Evolutionary conservation across 2,888 invertebrate genomes (phyloP), one percentile per base, ranked within the genome.

Genomic region (Drosophila demipolita): DNA sequence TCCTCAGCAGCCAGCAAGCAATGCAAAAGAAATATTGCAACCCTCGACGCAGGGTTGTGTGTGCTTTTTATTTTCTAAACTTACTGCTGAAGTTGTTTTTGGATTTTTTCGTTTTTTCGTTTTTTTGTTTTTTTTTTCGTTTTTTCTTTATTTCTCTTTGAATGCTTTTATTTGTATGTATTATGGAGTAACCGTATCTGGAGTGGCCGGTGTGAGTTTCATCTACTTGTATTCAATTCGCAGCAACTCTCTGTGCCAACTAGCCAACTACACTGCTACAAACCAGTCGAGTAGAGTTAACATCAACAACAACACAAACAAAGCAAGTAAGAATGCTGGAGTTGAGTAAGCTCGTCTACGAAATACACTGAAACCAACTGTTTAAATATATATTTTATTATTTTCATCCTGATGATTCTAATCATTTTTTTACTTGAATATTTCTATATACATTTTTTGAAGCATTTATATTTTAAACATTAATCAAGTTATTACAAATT

Each of bases 11-110:
- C 57, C 75, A 60, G 67, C 53, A 74, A 58, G 67, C 73, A 82
- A 82, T 83, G 89, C 89, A 85, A 78, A 86, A 81, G 82, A 90
- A 85, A 88, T 88, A 90, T 89, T 91, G 89, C 92, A 91, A 91
- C 91, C 91, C 91, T 91, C 91, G 76, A 29, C 73, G 72, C 70
- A 81, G 81, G 84, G 74, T 71, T 80, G 76, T 82, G 83, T 77
- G 72, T 76, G 75, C 76, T 82, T 78, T 81, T 78, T 77, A 84
- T 88, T 88, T 87, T 80, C 75, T 82, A 80, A 78, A 80, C 80
- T 80, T 72, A 57, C 73, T 66, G 62, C 73, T 66, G 62, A 71
- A 80, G 80, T 58, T 61, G 66, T 68, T 45, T 45, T 45, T 23
- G 45, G 45, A 45, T 15, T 45, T 45, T 45, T 42, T 42, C 70